Conservation (phyloP, 2,113 vertebrate species). For the Plecturocebus donacophilus region DNA sequence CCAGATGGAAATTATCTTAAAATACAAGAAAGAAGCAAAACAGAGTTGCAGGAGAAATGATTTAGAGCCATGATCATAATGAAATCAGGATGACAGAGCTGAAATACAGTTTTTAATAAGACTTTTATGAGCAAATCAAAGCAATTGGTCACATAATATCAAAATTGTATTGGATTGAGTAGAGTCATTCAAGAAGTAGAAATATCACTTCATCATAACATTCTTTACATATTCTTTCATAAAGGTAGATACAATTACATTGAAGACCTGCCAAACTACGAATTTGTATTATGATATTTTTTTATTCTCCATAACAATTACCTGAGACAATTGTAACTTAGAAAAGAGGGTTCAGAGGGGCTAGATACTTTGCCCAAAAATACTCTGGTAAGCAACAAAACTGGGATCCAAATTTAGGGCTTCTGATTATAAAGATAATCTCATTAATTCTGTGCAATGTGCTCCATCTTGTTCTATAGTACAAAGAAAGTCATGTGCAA, state of each 20-base stretch:
- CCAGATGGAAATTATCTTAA: constrained; percentile 54
- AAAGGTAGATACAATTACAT: background rate
- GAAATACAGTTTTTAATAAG: background rate
- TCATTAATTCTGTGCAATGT: background rate
- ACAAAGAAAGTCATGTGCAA: background rate
- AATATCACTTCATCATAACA: background rate
- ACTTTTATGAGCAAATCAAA: constrained; percentile 39
- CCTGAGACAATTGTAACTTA: background rate
- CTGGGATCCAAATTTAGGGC: background rate
- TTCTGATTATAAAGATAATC: background rate
- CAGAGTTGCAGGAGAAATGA: constrained; percentile 5
- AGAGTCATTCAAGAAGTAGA: background rate
- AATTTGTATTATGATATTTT: background rate
- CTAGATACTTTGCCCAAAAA: background rate
- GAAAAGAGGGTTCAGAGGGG: background rate
- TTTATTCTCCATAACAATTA: background rate
- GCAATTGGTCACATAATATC: background rate
- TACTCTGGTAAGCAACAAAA: background rate
- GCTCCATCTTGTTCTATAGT: background rate
- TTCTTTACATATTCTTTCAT: background rate
- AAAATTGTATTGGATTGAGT: background rate
- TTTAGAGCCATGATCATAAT: constrained; percentile 46
- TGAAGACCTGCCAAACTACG: background rate
- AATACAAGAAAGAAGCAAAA: constrained; percentile 61
- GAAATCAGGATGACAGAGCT: constrained; percentile 15